Base-by-base conservation (phyloP, 2,113 vertebrate species). In the Ailuropoda melanoleuca region DNA sequence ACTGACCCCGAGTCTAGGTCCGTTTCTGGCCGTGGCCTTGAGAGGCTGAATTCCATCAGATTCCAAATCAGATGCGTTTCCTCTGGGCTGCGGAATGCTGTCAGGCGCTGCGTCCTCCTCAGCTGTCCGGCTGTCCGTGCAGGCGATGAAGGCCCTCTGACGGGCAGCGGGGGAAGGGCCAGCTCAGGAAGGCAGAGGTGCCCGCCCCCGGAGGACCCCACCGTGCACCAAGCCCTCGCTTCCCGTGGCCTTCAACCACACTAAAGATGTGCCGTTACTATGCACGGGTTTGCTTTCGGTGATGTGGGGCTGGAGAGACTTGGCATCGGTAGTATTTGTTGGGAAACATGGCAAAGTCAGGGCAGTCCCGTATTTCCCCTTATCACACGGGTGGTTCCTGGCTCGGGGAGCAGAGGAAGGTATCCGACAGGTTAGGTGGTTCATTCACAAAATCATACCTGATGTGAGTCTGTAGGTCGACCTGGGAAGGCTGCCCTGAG, bases 141-240 rank as follows among this genome's bases (percentile, higher is more conserved):
- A 6, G 53, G 19, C 0, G 39, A 23, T 0, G 18, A 2, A 10
- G 23, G 18, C 80, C 39, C 17, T 84, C 58, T 0, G 14, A 64
- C 26, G 70, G 96, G 82, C 72, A 92, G 97, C 90, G 43, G 43
- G 43, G 43, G 43, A 43, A 80, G 48, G 46, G 13, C 48, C 3
- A 2, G 6, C 1, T 2, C 37, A 13, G 46, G 46, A 34, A 8
- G 24, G 64, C 23, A 1, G 48, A 21, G 14, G 26, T 4, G 26
- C 11, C 56, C 1, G 0, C 21, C 19, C 60, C 21, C 2, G 4
- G 46, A 50, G 43, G 46, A 4, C 1, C 2, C 3, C 6, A 15
- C 23, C 7, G 15, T 3, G 6, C 64, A 29, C 4, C 24, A 29
- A 26, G 39, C 26, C 31, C 26, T 34, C 29, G 43, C 21, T 24